phyloP scores from a whole-genome alignment of 2,113 vertebrate genomes.

The Myiagra hebetior region DNA sequence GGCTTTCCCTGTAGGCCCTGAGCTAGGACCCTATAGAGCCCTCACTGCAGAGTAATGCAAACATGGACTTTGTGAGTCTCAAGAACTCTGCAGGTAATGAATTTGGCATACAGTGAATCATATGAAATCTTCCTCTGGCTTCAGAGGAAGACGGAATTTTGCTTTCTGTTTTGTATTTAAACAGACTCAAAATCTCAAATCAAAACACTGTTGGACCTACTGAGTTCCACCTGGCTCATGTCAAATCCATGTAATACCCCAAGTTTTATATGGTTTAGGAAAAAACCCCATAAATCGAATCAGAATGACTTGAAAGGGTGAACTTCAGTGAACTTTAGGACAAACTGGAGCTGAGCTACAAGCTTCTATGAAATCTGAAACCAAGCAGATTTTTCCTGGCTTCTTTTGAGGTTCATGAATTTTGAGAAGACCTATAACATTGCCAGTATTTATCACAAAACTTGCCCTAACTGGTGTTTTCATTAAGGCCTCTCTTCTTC shows the following conservation, averaged over 20 bases:
- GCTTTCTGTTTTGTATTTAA: slow-evolving; percentile 41
- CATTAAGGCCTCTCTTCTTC: neutral
- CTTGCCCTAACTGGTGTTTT: neutral
- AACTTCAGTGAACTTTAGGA: slow-evolving; percentile 43
- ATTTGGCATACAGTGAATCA: neutral
- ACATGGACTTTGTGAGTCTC: neutral
- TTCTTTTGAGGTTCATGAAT: slow-evolving; percentile 27
- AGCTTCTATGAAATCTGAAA: slow-evolving; percentile 44
- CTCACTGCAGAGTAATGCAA: neutral
- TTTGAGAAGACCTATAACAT: neutral
- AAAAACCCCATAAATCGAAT: neutral
- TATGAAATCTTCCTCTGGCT: neutral
- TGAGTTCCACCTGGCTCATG: slow-evolving; percentile 31
- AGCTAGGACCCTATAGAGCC: neutral
- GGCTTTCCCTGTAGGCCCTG: neutral
- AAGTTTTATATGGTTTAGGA: slow-evolving; percentile 29
- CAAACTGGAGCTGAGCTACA: slow-evolving; percentile 4
- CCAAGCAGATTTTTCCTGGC: neutral
- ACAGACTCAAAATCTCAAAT: slow-evolving; percentile 27
- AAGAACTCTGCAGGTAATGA: neutral
- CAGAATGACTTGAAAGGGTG: slow-evolving; percentile 31
- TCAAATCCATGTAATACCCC: slow-evolving; percentile 27
- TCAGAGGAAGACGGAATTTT: neutral
- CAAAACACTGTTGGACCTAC: neutral
- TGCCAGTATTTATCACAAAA: neutral